These are phyloP conservation scores for Hemicentrotus pulcherrimus DNA, from an alignment of 35 echinoderm and acorn worm genomes.

Conservation along the genomic window DNA sequence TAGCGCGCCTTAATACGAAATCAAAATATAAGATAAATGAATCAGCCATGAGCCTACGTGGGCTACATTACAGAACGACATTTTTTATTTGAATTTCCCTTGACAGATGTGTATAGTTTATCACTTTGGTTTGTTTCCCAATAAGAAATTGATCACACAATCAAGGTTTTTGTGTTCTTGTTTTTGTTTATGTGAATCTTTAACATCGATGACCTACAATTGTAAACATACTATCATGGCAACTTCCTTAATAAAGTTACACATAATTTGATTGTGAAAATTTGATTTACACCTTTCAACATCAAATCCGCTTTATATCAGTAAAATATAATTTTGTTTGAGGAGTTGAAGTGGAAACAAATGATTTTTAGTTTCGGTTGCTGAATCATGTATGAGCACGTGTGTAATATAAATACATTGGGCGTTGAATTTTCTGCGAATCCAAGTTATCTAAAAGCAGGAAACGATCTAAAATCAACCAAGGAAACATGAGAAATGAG, in stretches of 20 bases:
- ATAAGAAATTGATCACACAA: not conserved
- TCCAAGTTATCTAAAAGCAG: not conserved
- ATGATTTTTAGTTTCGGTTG: not conserved
- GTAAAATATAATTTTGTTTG: not conserved
- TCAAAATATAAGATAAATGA: not conserved
- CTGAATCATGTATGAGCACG: not conserved
- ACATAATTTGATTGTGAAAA: not conserved
- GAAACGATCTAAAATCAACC: not conserved
- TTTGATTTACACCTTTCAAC: not conserved
- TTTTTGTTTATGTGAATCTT: not conserved
- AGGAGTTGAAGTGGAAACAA: not conserved
- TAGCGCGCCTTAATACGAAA: not conserved
- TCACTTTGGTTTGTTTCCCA: not conserved
- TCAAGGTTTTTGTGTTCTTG: not conserved
- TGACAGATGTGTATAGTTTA: not conserved
- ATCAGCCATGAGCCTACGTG: not conserved
- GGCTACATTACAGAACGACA: not conserved
- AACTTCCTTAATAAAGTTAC: not conserved
- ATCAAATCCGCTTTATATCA: not conserved
- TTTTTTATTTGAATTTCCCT: not conserved
- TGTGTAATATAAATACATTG: not conserved
- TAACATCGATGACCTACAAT: not conserved
- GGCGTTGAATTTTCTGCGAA: not conserved
- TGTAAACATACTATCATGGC: not conserved
- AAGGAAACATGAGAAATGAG: not conserved